Conservation (phyloP, 2,797 vertebrate species). For the Phoxinus dragarum region DNA sequence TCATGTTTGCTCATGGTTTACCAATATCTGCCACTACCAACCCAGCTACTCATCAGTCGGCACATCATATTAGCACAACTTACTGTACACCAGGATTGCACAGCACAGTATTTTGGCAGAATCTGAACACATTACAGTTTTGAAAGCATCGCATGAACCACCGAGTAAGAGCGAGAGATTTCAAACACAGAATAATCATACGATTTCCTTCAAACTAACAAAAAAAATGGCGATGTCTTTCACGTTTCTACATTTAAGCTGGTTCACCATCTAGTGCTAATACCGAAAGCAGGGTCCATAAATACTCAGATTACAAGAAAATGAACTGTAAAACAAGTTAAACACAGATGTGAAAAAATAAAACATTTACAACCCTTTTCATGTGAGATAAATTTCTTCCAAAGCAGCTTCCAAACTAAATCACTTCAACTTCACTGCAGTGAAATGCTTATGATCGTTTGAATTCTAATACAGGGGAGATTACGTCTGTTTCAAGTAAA, state of each 20-base stretch:
- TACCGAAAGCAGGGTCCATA: constrained; percentile 3
- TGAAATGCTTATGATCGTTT: constrained; percentile 3
- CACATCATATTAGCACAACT: constrained; percentile 51
- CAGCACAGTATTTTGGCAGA: not conserved
- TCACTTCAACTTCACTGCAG: not conserved
- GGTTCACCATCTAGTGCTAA: constrained; percentile 11
- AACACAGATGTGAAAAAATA: constrained; percentile 30
- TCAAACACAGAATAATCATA: not conserved
- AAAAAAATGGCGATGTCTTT: not conserved
- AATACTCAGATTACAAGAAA: constrained; percentile 50
- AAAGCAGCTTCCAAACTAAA: constrained; percentile 15
- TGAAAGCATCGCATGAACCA: not conserved
- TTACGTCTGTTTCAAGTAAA: constrained; percentile 35
- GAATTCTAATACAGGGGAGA: not conserved
- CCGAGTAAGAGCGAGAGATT: not conserved
- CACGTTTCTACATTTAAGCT: not conserved
- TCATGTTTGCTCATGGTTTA: not conserved
- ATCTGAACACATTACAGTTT: not conserved
- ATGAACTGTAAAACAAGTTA: constrained; percentile 45
- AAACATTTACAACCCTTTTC: constrained; percentile 22
- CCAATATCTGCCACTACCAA: not conserved
- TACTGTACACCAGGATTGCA: not conserved
- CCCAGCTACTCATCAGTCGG: not conserved
- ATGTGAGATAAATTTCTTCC: not conserved
- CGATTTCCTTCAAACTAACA: not conserved